Percentiles rank a stretch among this genome's conserved stretches.
phyloP scores from a whole-genome alignment of 2,113 vertebrate species.

The Lasiurus cinereus region DNA sequence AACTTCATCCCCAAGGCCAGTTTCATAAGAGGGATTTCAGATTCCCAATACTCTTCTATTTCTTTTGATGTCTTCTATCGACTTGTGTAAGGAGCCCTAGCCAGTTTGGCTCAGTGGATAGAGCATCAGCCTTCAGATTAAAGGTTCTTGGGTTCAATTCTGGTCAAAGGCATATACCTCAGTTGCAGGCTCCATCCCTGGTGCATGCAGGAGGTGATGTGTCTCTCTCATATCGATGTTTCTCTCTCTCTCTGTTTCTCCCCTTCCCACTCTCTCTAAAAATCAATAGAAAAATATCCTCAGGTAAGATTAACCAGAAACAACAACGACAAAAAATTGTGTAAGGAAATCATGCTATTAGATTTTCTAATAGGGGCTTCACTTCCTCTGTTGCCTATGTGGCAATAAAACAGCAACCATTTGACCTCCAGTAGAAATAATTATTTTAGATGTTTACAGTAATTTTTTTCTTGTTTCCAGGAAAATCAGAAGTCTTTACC shows the following conservation, averaged over 20 bases:
- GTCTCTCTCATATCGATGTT: no score
- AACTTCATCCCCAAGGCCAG: constrained; percentile 3
- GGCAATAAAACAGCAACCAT: constrained; percentile 46
- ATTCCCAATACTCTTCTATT: not conserved
- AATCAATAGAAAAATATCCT: no score
- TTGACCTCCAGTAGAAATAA: not conserved
- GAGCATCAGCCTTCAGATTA: no score
- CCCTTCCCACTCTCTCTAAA: no score
- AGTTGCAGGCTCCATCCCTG: no score
- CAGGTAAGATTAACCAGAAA: no score
- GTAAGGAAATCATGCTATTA: not conserved
- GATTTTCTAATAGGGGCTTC: constrained; percentile 66
- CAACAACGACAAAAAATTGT: not conserved
- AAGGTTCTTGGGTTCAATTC: no score
- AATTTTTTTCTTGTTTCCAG: not conserved
- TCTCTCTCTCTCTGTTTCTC: no score
- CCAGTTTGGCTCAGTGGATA: no score
- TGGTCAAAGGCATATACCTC: no score
- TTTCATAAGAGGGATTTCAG: constrained; percentile 47
- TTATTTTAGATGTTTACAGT: constrained; percentile 11
- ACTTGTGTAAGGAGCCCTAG: not conserved
- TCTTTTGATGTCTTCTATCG: not conserved
- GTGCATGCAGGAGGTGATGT: no score
- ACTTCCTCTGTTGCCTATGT: constrained; percentile 72
- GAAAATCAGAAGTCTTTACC: constrained; percentile 38